These are phyloP conservation scores for Sinella curviseta DNA, from an alignment of 1,140 invertebrate species.

Conservation along the genomic window DNA sequence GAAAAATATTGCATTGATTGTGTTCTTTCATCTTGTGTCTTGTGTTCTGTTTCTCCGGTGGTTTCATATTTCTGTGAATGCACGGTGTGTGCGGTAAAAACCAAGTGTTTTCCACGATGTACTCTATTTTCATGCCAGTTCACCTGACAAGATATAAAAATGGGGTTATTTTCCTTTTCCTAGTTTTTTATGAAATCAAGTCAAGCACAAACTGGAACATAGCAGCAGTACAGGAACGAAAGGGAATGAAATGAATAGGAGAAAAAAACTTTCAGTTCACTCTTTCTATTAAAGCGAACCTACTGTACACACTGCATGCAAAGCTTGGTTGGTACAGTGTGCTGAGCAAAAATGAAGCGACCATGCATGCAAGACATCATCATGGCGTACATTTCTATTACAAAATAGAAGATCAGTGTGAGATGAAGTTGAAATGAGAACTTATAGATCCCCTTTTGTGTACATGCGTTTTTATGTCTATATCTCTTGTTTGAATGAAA, in stretches of 20 bases:
- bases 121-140: not conserved
- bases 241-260: not conserved
- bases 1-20: not conserved
- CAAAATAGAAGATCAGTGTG: slow-evolving; percentile 17
- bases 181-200: slow-evolving; percentile 12
- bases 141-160: not conserved
- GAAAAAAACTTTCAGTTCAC: not conserved
- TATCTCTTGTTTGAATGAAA: not conserved
- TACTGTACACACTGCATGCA: too few species aligned
- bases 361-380: too few species aligned
- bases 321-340: too few species aligned
- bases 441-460: slow-evolving; percentile 2
- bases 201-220: slow-evolving; percentile 19
- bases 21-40: not conserved
- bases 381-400: too few species aligned
- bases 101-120: not conserved
- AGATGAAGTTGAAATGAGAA: slow-evolving; percentile 13
- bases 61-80: too few species aligned
- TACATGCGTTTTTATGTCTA: not conserved
- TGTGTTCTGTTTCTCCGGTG: not conserved
- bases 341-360: too few species aligned
- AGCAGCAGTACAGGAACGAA: not conserved
- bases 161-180: not conserved
- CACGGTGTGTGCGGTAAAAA: too few species aligned
- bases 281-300: too few species aligned